phyloP scores from a whole-genome alignment of 2,888 invertebrate genomes.

The Mythimna loreyi region DNA sequence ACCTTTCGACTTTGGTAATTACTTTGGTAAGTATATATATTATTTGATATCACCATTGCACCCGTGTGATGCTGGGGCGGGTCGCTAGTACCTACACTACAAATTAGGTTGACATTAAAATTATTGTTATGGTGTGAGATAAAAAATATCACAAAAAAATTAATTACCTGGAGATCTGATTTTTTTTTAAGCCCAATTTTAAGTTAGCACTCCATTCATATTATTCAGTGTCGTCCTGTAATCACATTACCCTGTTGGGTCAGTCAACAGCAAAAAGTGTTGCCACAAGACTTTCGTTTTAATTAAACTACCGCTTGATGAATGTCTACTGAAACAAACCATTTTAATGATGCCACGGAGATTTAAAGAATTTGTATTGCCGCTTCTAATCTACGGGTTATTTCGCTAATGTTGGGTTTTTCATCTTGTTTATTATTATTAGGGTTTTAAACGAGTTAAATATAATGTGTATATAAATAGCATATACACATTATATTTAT shows the following conservation, averaged over 20 bases:
- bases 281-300: slow-evolving; percentile 73
- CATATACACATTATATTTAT: background rate
- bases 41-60: too few species aligned
- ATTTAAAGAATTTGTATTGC: slow-evolving; percentile 58
- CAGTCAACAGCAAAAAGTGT: slow-evolving; percentile 69
- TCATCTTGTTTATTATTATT: slow-evolving; percentile 17
- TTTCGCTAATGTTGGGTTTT: slow-evolving; percentile 17
- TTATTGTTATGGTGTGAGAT: too few species aligned
- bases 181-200: background rate
- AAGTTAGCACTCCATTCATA: slow-evolving; percentile 28
- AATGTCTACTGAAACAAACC: slow-evolving; percentile 73
- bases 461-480: background rate
- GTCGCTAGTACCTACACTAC: too few species aligned
- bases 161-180: too few species aligned
- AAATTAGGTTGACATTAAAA: too few species aligned
- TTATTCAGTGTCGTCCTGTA: slow-evolving; percentile 32
- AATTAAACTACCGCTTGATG: slow-evolving; percentile 77
- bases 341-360: slow-evolving; percentile 72
- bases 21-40: too few species aligned
- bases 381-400: slow-evolving; percentile 31
- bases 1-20: too few species aligned
- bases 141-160: too few species aligned
- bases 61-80: too few species aligned
- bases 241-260: slow-evolving; percentile 71
- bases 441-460: background rate